Base-by-base conservation (phyloP, 2,888 invertebrate genomes). In the Eudemis profundana region DNA sequence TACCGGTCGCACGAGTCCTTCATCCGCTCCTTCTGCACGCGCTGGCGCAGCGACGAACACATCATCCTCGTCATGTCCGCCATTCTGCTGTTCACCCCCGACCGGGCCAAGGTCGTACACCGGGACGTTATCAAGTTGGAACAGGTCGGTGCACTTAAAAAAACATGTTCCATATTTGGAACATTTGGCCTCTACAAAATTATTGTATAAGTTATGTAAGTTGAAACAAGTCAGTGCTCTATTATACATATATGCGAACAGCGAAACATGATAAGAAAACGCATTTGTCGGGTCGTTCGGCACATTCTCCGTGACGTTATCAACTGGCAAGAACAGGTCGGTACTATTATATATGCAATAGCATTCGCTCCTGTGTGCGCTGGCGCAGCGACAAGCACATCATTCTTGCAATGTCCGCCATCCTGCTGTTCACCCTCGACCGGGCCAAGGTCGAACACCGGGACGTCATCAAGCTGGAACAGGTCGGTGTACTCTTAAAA, bases 11-110 rank as follows among this genome's bases (percentile, higher is more conserved):
- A 97, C 86, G 95, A 97, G 74, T 93, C 95, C 65, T 98, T 97
- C 86, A 95, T 97, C 59, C 94, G 96, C 69, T 96, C 97, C 0
- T 98, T 99, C 83, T 96, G 97, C 79, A 94, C 96, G 49, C 94
- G 95, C 71, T 97, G 97, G 96, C 93, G 97, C 27, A 93, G 94
- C 46, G 98, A 99, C 90, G 97, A 97, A 83, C 96, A 96, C 82
- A 95, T 99, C 61, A 97, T 99, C 82, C 94, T 98, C 21, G 95
- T 99, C 74, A 93, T 99, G 85, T 96, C 97, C 79, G 98, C 98
- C 73, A 97, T 99, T 68, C 93, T 97, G 69, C 90, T 99, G 51
- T 99, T 99, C 86, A 95, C 97, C 59, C 97, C 98, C 0, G 95
- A 96, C 68, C 89, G 98, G 63, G 93, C 95, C 0, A 94, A 95